phyloP scores from a whole-genome alignment of 2,113 vertebrate species.

The Phodopus roborovskii region DNA sequence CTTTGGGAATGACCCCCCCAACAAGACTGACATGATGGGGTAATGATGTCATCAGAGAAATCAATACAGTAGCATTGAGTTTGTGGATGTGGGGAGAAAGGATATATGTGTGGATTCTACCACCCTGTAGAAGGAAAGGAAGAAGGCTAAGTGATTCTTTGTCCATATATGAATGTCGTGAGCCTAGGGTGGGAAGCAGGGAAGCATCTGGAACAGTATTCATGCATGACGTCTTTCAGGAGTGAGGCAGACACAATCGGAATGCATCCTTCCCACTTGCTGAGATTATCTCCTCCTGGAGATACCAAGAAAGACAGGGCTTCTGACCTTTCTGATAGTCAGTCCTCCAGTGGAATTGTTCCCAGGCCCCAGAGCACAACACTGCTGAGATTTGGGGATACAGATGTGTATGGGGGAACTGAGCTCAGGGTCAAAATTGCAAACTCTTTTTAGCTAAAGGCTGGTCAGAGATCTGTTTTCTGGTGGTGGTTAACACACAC shows the following conservation, averaged over 20 bases:
- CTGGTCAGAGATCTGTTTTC: neutral
- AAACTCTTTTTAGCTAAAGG: neutral
- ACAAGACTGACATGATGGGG: neutral
- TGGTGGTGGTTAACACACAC: neutral
- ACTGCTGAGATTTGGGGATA: neutral
- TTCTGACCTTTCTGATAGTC: neutral
- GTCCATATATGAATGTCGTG: neutral
- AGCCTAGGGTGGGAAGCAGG: neutral
- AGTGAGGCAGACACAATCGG: neutral
- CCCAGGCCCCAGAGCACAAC: neutral
- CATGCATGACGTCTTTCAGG: neutral
- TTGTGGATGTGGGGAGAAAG: neutral
- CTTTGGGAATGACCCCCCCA: neutral
- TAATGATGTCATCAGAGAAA: neutral
- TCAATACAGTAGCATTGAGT: neutral
- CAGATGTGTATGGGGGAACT: neutral
- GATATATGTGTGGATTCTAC: neutral
- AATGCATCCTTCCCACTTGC: neutral
- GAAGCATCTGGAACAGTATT: neutral
- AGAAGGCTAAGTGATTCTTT: neutral
- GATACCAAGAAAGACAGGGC: neutral
- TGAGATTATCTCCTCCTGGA: neutral
- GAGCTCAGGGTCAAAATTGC: neutral
- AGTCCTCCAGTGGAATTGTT: neutral
- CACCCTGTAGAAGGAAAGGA: neutral